A percentile compares a stretch with the other conserved stretches of the same genome.
phyloP scores from a whole-genome alignment of 37 sponge, comb jelly and placozoan genomes.

The Petrosia ficiformis region DNA sequence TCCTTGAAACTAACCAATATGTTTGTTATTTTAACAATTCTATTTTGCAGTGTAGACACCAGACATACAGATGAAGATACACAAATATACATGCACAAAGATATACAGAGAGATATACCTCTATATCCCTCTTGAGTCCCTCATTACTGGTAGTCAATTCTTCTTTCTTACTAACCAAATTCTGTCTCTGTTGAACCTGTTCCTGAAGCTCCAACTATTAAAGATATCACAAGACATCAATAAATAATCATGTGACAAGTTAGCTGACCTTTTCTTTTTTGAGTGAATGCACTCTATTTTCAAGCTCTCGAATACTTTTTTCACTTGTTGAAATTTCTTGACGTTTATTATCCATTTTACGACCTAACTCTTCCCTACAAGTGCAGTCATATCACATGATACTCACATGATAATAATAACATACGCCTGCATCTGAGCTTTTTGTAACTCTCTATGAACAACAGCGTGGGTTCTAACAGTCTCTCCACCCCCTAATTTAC shows the following conservation, averaged over 20 bases:
- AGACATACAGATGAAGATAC: no score
- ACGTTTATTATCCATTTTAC: slow-evolving; percentile 56
- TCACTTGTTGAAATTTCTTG: slow-evolving; percentile 43
- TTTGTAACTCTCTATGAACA: slow-evolving; percentile 58
- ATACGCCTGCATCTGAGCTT: slow-evolving; percentile 48
- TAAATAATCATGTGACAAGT: not conserved
- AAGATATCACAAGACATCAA: not conserved
- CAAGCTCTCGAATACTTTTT: slow-evolving; percentile 37
- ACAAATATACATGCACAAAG: no score
- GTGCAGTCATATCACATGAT: not conserved
- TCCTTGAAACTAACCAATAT: no score
- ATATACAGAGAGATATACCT: no score
- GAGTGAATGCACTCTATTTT: slow-evolving; percentile 38
- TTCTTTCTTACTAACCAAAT: slow-evolving; percentile 37
- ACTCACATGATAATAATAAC: slow-evolving; percentile 6
- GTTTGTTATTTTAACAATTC: no score
- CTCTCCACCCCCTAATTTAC: slow-evolving; percentile 27
- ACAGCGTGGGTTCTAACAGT: slow-evolving; percentile 44
- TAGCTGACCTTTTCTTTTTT: slow-evolving; percentile 63
- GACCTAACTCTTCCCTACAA: slow-evolving; percentile 56
- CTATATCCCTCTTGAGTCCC: slow-evolving; percentile 48
- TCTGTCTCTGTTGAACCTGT: slow-evolving; percentile 42
- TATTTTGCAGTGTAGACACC: no score
- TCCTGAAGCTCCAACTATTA: slow-evolving; percentile 55
- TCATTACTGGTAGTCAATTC: slow-evolving; percentile 37